Conservation (phyloP, 2,113 vertebrate genomes). For the Lamprologus lemairii region DNA sequence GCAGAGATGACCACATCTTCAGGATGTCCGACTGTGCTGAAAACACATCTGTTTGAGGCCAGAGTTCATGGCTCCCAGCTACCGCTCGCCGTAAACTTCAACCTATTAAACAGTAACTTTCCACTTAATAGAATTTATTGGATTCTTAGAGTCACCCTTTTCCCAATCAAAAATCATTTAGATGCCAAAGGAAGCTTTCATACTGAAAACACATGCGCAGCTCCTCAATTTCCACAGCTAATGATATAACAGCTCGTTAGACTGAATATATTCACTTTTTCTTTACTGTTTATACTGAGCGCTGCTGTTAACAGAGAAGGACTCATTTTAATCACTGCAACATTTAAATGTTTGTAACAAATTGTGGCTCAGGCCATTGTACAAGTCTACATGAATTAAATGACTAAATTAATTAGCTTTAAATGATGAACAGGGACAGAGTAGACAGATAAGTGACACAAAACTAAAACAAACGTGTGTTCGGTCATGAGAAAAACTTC, state of each 20-base stretch:
- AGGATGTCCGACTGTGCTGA: slow-evolving; percentile 46
- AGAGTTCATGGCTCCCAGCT: slow-evolving; percentile 52
- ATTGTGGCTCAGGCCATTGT: neutral
- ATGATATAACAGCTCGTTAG: neutral
- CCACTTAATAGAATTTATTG: neutral
- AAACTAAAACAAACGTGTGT: neutral
- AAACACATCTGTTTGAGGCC: slow-evolving; percentile 45
- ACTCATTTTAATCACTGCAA: neutral
- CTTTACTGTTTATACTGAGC: neutral
- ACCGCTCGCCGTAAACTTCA: slow-evolving; percentile 26
- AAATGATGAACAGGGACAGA: neutral
- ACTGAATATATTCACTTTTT: neutral
- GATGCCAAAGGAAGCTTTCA: neutral
- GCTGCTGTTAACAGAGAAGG: accelerated
- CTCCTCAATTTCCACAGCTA: neutral
- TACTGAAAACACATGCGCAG: neutral
- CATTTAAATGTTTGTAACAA: neutral
- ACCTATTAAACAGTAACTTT: neutral
- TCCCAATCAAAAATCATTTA: neutral
- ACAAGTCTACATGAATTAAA: neutral
- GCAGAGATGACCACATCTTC: slow-evolving; percentile 43
- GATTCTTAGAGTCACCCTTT: neutral
- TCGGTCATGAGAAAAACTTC: accelerated
- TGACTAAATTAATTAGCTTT: neutral
- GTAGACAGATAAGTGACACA: neutral